Evolutionary conservation across 35 echinoderm and acorn worm species (phyloP), one percentile per base, ranked within the genome.

Genomic region (Hemicentrotus pulcherrimus): DNA sequence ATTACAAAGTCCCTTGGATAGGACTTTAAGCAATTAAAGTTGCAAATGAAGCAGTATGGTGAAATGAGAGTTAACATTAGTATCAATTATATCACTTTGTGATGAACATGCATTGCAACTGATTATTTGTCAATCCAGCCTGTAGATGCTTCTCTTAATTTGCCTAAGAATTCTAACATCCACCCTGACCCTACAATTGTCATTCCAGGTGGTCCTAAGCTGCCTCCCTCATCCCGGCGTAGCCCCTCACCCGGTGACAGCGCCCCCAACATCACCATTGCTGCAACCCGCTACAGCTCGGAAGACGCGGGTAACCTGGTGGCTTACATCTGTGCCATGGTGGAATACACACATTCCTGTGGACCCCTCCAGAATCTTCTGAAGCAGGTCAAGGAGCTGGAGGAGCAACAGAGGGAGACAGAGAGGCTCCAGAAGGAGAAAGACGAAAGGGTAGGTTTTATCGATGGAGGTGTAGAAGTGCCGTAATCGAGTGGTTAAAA

Each of bases 251-350:
- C 95, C 8, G 70, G 90, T 11, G 98, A 96, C 46, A 86, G 96
- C 1, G 94, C 85, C 10, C 45, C 88, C 47, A 97, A 97, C 88
- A 99, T 99, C 85, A 99, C 98, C 65, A 99, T 99, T 4, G 97
- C 96, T 55, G 97, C 98, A 7, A 97, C 97, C 30, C 97, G 98
- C 88, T 99, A 98, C 71, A 99, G 98, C 94, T 99, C 98, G 50
- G 98, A 99, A 86, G 98, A 99, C 95, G 97, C 98, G 15, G 98
- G 97, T 58, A 97, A 96, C 46, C 91, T 99, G 24, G 98, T 98
- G 31, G 98, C 98, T 31, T 99, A 98, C 95, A 95, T 96, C 86
- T 99, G 98, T 91, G 97, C 97, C 94, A 13, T 99, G 30, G 96
- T 99, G 47, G 98, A 99, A 86, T 99, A 99, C 86, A 96, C 97